These are phyloP conservation scores for Galeruca laticollis DNA, from an alignment of 2,888 invertebrate species.

Conservation along the genomic window DNA sequence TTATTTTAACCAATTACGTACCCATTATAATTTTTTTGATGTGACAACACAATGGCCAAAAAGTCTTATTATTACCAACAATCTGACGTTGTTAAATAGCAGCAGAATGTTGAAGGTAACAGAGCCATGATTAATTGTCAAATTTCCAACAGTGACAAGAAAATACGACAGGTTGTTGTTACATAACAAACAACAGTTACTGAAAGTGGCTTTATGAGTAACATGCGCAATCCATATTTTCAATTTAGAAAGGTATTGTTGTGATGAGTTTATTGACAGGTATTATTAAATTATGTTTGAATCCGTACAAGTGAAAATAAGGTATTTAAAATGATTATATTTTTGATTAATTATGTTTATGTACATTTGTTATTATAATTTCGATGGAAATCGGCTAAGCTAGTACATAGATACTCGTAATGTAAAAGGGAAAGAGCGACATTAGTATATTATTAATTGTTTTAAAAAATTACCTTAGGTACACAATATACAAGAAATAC, in stretches of 20 bases:
- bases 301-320: background rate
- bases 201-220: background rate
- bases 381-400: too few species aligned
- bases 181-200: slow-evolving; percentile 7
- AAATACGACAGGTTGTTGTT: slow-evolving; percentile 16
- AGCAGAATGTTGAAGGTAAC: slow-evolving; percentile 18
- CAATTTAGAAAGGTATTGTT: background rate
- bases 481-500: too few species aligned
- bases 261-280: background rate
- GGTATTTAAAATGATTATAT: too few species aligned
- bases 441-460: too few species aligned
- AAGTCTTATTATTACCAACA: slow-evolving; percentile 15
- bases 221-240: background rate
- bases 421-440: too few species aligned
- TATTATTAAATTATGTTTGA: slow-evolving; percentile 5
- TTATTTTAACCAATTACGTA: slow-evolving; percentile 9
- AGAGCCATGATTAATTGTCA: slow-evolving; percentile 16
- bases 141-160: slow-evolving; percentile 15
- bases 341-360: background rate
- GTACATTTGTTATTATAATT: too few species aligned
- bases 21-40: slow-evolving; percentile 19
- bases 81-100: slow-evolving; percentile 15
- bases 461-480: too few species aligned
- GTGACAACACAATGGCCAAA: slow-evolving; percentile 17
- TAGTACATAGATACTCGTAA: too few species aligned